Percentiles rank a stretch among this genome's conserved stretches.
These are phyloP conservation scores for Phalacrocorax pelagicus DNA, from an alignment of 2,113 vertebrate species.

Conservation along the genomic window DNA sequence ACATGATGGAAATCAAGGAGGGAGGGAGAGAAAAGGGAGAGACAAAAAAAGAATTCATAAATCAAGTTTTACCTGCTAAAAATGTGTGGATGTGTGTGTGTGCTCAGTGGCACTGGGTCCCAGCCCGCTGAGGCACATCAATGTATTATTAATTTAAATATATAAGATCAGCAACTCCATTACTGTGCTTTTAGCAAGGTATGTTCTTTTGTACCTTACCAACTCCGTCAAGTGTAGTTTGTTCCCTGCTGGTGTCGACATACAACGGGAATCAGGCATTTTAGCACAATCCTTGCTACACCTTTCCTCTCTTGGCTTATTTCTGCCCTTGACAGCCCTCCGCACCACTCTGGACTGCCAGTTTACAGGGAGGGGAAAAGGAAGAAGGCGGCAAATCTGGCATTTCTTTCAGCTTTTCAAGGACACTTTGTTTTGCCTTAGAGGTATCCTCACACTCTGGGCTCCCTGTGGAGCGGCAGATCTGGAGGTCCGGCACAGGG, in stretches of 20 bases:
- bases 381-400: not conserved
- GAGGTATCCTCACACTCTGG: fast-evolving
- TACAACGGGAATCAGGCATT: not conserved
- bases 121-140: not conserved
- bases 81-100: not conserved
- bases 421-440: not conserved
- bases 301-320: not conserved
- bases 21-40: not conserved
- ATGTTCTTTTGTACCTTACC: not conserved
- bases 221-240: not conserved
- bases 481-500: fast-evolving
- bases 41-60: not conserved
- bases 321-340: not conserved
- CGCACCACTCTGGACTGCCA: not conserved
- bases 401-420: not conserved
- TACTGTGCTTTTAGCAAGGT: not conserved
- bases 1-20: not conserved
- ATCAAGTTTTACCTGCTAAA: not conserved
- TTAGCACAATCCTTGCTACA: not conserved
- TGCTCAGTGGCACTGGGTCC: not conserved
- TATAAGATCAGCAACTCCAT: not conserved
- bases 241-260: not conserved
- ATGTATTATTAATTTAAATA: not conserved
- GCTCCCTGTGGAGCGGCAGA: not conserved
- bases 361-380: not conserved